Conservation (phyloP, 2,888 invertebrate genomes). For the Dicyrtomina minuta region DNA sequence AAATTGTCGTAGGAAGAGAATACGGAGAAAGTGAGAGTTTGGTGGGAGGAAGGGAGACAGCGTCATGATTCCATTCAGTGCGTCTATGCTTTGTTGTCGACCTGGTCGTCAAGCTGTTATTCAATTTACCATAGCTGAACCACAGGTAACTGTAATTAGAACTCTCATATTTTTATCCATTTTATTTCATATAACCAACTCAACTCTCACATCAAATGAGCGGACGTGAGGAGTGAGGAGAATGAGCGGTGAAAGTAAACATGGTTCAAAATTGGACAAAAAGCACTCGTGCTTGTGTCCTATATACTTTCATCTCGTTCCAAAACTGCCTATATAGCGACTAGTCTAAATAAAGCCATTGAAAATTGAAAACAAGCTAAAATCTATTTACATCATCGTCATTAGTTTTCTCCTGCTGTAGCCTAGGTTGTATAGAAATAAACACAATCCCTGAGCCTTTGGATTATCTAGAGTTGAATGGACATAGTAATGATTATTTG, state of each 20-base stretch:
- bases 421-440: too few species aligned
- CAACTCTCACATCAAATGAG: neutral
- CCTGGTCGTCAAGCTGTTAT: constrained; percentile 43
- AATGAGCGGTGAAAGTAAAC: neutral
- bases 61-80: constrained; percentile 51
- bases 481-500: too few species aligned
- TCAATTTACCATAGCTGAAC: constrained; percentile 45
- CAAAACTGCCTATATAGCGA: too few species aligned
- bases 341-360: too few species aligned
- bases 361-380: too few species aligned
- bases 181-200: neutral
- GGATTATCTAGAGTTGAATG: too few species aligned
- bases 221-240: too few species aligned
- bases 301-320: too few species aligned
- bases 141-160: constrained; percentile 41
- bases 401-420: too few species aligned
- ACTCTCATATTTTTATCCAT: neutral
- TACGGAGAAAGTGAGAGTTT: neutral
- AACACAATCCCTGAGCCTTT: too few species aligned
- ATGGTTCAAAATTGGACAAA: neutral
- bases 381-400: too few species aligned
- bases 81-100: constrained; percentile 48
- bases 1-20: neutral
- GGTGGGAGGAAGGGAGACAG: neutral
- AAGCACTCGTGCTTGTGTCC: too few species aligned